phyloP scores from a whole-genome alignment of 1,140 invertebrate species.

The Rhyzopertha dominica region DNA sequence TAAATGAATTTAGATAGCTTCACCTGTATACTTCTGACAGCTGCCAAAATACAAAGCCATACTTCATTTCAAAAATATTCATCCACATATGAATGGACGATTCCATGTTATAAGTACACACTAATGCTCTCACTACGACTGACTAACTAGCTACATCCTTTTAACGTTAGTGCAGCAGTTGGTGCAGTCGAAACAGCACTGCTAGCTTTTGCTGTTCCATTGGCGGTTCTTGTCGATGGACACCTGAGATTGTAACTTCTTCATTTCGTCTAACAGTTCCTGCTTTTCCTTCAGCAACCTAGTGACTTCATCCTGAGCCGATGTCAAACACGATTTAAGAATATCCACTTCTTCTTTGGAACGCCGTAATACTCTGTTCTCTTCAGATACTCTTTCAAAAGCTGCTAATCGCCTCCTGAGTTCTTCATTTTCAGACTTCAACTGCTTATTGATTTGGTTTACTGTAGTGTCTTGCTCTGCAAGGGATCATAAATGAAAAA shows the following conservation, averaged over 20 bases:
- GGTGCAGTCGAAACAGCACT: conserved; percentile 60
- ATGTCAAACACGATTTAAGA: conserved; percentile 53
- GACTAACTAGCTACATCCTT: conserved; percentile 27
- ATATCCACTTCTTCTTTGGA: conserved; percentile 59
- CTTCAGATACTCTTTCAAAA: conserved; percentile 59
- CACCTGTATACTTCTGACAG: too few species aligned
- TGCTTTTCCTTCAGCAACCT: conserved; percentile 67
- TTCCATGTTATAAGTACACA: too few species aligned
- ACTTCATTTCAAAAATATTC: too few species aligned
- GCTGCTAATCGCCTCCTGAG: conserved; percentile 54
- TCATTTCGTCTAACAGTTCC: conserved; percentile 62
- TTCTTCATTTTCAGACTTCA: conserved; percentile 61
- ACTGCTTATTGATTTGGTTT: conserved; percentile 38
- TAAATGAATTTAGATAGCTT: too few species aligned
- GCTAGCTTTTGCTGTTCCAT: conserved; percentile 61
- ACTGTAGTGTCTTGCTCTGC: too few species aligned
- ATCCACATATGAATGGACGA: too few species aligned
- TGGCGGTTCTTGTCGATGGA: conserved; percentile 43
- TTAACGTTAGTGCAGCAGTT: conserved; percentile 51
- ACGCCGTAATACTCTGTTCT: conserved; percentile 54
- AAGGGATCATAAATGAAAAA: too few species aligned
- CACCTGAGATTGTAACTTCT: conserved; percentile 56
- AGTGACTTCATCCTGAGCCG: conserved; percentile 67
- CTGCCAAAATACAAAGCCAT: too few species aligned
- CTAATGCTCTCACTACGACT: too few species aligned